phyloP scores from a whole-genome alignment of 1,140 invertebrate species.

The Cotesia typhae region DNA sequence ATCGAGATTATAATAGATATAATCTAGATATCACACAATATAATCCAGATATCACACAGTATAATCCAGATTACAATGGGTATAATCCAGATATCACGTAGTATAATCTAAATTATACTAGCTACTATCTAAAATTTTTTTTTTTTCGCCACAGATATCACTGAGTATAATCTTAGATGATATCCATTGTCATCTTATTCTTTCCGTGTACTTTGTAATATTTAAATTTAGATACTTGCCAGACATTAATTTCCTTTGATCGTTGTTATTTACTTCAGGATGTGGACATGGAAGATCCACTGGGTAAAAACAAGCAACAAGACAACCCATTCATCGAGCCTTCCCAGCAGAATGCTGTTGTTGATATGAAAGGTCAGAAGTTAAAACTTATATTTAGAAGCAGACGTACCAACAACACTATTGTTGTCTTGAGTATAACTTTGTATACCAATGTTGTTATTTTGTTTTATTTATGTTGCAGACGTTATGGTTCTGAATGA shows the following conservation, averaged over 20 bases:
- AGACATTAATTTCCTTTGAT: neutral
- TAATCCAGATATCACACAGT: too few species aligned
- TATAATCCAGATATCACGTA: too few species aligned
- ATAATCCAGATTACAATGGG: too few species aligned
- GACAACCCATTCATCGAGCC: constrained; percentile 93
- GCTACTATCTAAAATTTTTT: too few species aligned
- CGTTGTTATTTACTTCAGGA: constrained; percentile 66
- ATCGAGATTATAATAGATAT: too few species aligned
- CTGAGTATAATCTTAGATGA: too few species aligned
- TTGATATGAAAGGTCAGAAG: constrained; percentile 90
- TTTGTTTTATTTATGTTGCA: constrained; percentile 57
- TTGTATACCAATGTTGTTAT: constrained; percentile 13
- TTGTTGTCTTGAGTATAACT: constrained; percentile 20
- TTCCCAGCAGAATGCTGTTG: constrained; percentile 84
- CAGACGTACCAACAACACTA: constrained; percentile 1
- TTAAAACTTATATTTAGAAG: constrained; percentile 8
- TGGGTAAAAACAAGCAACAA: constrained; percentile 84
- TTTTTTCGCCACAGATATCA: too few species aligned
- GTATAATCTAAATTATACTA: too few species aligned
- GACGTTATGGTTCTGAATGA: constrained; percentile 98
- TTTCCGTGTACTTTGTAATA: too few species aligned
- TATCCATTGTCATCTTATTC: too few species aligned
- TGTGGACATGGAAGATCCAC: constrained; percentile 79
- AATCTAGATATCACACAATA: too few species aligned
- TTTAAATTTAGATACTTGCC: too few species aligned